These are phyloP conservation scores for Sclerodermus sp. DNA, from an alignment of 2,888 invertebrate species.

Conservation along the genomic window DNA sequence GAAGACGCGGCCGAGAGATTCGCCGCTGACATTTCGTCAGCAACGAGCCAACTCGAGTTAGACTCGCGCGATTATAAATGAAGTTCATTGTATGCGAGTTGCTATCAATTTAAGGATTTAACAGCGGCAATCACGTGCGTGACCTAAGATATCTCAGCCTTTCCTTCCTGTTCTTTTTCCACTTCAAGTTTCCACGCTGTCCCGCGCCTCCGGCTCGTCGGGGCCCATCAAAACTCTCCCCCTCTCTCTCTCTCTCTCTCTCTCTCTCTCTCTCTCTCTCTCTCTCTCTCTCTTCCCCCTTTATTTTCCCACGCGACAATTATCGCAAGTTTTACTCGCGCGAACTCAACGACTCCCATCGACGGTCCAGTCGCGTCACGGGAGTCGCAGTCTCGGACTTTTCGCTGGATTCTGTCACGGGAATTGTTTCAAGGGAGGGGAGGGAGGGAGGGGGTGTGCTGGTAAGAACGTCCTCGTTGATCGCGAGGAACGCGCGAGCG, in stretches of 20 bases:
- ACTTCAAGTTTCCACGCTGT: conserved; percentile 7
- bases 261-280: too few species aligned
- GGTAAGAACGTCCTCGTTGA: too few species aligned
- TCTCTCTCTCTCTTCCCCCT: too few species aligned
- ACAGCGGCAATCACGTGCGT: conserved; percentile 35
- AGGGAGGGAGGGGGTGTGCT: too few species aligned
- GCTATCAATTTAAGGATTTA: conserved; percentile 54
- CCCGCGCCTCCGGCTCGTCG: not conserved
- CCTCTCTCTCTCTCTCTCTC: conserved; percentile 1
- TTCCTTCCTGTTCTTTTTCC: conserved; percentile 18
- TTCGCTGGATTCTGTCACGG: too few species aligned
- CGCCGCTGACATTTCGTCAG: not conserved
- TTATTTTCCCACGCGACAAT: too few species aligned
- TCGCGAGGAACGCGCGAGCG: too few species aligned
- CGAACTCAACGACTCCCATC: too few species aligned
- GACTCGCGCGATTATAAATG: conserved; percentile 51
- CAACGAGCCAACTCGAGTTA: conserved; percentile 36
- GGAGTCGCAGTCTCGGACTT: too few species aligned
- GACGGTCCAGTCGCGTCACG: too few species aligned
- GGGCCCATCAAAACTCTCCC: not conserved
- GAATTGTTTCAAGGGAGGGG: too few species aligned
- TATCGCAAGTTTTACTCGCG: too few species aligned
- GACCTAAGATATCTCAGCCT: conserved; percentile 28
- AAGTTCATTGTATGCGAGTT: conserved; percentile 55
- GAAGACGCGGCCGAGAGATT: not conserved